Percentiles rank a stretch among this genome's conserved stretches.
These are phyloP conservation scores for Sporophila hypoxantha DNA, from an alignment of 2,113 vertebrate species.

Conservation along the genomic window DNA sequence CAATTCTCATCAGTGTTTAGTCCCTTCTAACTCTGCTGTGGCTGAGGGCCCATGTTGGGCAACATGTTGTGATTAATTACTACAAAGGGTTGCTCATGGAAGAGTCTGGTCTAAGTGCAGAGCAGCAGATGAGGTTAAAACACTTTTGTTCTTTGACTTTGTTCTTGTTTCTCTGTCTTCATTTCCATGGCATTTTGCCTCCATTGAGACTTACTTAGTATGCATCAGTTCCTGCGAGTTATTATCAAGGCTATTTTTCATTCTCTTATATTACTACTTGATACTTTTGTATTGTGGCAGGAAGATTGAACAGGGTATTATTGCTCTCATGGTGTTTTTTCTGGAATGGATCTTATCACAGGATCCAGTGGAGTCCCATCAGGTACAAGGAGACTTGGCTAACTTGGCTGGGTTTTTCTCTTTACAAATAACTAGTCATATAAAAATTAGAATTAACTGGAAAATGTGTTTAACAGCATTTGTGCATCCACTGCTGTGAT, in stretches of 20 bases:
- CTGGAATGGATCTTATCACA: neutral
- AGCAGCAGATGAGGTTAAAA: slow-evolving; percentile 12
- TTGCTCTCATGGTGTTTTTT: neutral
- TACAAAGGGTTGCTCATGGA: neutral
- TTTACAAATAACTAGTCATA: neutral
- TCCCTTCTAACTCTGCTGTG: neutral
- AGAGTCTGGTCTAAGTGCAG: neutral
- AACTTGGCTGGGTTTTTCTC: neutral
- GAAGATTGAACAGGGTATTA: slow-evolving; percentile 3
- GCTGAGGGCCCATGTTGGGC: neutral
- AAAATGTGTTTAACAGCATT: neutral
- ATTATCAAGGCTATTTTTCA: slow-evolving; percentile 36
- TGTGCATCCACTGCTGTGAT: neutral
- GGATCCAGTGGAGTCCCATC: neutral
- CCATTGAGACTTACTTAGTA: slow-evolving; percentile 15
- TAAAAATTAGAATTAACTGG: neutral
- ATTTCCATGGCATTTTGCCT: slow-evolving; percentile 27
- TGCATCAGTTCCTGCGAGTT: slow-evolving; percentile 8
- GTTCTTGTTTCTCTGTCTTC: slow-evolving; percentile 35
- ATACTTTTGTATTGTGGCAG: slow-evolving; percentile 17
- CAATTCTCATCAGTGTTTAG: neutral
- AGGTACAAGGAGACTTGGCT: neutral
- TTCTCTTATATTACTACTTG: slow-evolving; percentile 18
- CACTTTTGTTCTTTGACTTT: slow-evolving; percentile 17
- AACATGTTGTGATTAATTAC: slow-evolving; percentile 11